These are phyloP conservation scores for Protonemura montana DNA, from an alignment of 2,888 invertebrate species.

Conservation along the genomic window DNA sequence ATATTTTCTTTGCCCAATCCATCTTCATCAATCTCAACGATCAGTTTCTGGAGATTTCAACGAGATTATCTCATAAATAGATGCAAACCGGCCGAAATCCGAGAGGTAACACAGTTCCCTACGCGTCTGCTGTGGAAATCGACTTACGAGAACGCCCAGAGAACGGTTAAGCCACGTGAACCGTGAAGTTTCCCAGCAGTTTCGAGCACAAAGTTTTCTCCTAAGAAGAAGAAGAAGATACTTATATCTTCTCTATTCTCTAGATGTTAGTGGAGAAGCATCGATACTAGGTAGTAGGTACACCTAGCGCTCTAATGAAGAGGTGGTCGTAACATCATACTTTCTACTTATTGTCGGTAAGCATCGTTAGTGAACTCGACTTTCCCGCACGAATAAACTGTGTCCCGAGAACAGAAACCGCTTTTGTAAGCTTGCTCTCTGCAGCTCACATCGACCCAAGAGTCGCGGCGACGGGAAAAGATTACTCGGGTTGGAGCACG, in stretches of 20 bases:
- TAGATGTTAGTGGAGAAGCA: background rate
- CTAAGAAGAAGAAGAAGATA: background rate
- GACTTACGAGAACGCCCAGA: background rate
- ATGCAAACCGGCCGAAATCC: background rate
- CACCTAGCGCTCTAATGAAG: background rate
- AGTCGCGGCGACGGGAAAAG: too few species aligned
- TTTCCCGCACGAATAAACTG: background rate
- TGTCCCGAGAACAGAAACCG: background rate
- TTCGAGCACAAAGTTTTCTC: background rate
- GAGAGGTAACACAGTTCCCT: background rate
- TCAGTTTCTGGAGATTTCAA: background rate
- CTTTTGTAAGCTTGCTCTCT: background rate
- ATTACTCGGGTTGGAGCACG: too few species aligned
- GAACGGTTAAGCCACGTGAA: background rate
- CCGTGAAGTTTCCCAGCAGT: background rate
- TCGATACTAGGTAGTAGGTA: too few species aligned
- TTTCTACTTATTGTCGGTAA: background rate
- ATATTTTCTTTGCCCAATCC: background rate
- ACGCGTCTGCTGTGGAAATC: background rate
- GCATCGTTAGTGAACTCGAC: background rate
- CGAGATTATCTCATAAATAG: background rate
- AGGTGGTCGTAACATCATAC: background rate
- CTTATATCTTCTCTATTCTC: background rate
- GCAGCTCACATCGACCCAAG: background rate
- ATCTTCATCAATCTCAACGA: background rate